Evolutionary conservation across 2,113 vertebrate genomes (phyloP), one percentile per base, ranked within the genome.

Genomic region (Origma solitaria): DNA sequence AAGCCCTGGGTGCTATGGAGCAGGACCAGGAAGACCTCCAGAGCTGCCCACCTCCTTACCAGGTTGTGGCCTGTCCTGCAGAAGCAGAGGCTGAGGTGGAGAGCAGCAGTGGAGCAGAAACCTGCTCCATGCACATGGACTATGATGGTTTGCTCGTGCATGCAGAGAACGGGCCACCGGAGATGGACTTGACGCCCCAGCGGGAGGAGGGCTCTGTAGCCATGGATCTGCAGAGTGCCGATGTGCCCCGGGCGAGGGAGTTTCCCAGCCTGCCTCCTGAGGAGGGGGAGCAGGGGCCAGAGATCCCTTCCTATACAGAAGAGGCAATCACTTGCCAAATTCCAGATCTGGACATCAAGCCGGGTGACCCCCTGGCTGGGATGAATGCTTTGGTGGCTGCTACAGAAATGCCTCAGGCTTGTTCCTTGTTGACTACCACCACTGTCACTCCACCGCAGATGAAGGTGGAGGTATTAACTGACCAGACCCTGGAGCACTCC

Each of bases 311-410:
- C 64, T 96, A 93, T 71, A 31, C 97, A 22, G 96, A 96, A 45
- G 94, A 97, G 56, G 88, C 60, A 23, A 85, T 96, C 56, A 61
- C 97, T 24, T 94, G 96, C 79, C 77, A 90, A 38, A 92, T 96
- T 17, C 70, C 95, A 13, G 77, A 96, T 42, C 95, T 98, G 82
- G 80, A 98, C 82, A 96, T 98, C 84, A 90, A 96, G 27, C 90
- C 95, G 0, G 98, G 99, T 2, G 99, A 99, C 96, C 99, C 99
- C 0, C 97, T 99, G 98, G 99, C 98, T 2, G 99, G 99, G 62
- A 98, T 99, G 99, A 98, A 99, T 0, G 99, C 98, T 23, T 97
- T 99, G 93, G 98, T 98, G 21, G 98, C 98, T 0, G 99, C 99
- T 11, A 99, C 98, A 0, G 99, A 99, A 90, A 98, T 99, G 94